Evolutionary conservation across 2,888 invertebrate species (phyloP).

Genomic region (Heteropelma amictum): DNA sequence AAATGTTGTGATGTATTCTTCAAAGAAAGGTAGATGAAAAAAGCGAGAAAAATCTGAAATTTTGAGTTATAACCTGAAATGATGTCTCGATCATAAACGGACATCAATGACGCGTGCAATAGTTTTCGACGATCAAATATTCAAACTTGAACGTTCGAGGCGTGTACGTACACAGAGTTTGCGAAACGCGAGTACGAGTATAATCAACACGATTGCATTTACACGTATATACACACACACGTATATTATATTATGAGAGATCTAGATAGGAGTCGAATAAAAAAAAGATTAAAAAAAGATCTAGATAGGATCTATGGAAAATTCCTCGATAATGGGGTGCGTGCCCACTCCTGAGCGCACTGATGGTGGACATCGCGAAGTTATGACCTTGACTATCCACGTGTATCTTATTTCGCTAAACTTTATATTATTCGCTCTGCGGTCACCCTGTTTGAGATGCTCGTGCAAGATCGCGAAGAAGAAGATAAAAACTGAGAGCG

Average conservation of each 20-base stretch:
- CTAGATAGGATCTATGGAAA: slow-evolving; percentile 66
- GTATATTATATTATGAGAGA: slow-evolving; percentile 46
- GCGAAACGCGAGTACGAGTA: background rate
- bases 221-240: background rate
- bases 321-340: slow-evolving; percentile 64
- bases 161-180: background rate
- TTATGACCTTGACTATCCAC: slow-evolving; percentile 68
- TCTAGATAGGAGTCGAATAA: too few relatives aligned
- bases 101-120: background rate
- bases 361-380: slow-evolving; percentile 58
- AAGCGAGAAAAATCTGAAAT: too few relatives aligned
- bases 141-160: background rate
- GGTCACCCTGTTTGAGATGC: slow-evolving; percentile 46
- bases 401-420: slow-evolving; percentile 70
- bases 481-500: slow-evolving; percentile 8
- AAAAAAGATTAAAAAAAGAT: too few relatives aligned
- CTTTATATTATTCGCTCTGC: slow-evolving; percentile 63
- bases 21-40: too few relatives aligned
- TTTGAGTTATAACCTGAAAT: background rate
- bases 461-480: slow-evolving; percentile 17
- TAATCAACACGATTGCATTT: background rate
- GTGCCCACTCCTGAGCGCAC: slow-evolving; percentile 45
- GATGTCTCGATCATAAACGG: background rate
- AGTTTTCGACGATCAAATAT: background rate
- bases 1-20: too few relatives aligned